Evolutionary conservation across 2,888 invertebrate genomes (phyloP).

Genomic region (Calliscelio sp.): DNA sequence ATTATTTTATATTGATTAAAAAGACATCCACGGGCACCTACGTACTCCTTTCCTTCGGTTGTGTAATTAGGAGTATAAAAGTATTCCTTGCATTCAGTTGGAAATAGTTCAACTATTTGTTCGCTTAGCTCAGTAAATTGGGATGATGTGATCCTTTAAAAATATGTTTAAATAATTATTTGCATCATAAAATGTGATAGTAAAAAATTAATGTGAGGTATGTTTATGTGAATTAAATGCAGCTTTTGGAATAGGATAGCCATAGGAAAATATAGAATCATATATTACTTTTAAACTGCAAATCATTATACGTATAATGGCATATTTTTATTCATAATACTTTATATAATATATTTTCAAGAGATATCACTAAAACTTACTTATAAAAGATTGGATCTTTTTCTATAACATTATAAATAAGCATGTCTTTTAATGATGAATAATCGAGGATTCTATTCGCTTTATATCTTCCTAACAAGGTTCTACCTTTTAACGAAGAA

Average conservation of each 20-base stretch:
- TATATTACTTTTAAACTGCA: too few species aligned
- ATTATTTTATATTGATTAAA: constrained; percentile 15
- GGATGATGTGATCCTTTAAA: neutral
- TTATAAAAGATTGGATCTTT: neutral
- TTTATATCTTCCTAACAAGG: constrained; percentile 9
- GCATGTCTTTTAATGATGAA: neutral
- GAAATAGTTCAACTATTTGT: constrained; percentile 3
- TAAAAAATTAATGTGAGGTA: too few species aligned
- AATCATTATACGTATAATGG: too few species aligned
- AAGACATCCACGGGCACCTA: neutral
- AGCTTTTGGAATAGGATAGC: too few species aligned
- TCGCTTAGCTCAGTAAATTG: neutral
- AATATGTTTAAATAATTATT: neutral
- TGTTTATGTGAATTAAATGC: too few species aligned
- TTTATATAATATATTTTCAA: too few species aligned
- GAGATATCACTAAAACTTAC: constrained; percentile 13
- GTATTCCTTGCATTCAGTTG: neutral
- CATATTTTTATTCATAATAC: neutral
- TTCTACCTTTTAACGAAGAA: constrained; percentile 17
- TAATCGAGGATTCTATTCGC: neutral
- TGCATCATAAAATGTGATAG: too few species aligned
- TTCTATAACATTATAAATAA: neutral
- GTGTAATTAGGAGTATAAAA: neutral
- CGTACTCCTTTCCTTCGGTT: neutral
- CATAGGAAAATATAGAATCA: too few species aligned